Evolutionary conservation across 1,140 invertebrate genomes (phyloP), one percentile per base, ranked within the genome.

Genomic region (Caenorhabditis elegans): DNA sequence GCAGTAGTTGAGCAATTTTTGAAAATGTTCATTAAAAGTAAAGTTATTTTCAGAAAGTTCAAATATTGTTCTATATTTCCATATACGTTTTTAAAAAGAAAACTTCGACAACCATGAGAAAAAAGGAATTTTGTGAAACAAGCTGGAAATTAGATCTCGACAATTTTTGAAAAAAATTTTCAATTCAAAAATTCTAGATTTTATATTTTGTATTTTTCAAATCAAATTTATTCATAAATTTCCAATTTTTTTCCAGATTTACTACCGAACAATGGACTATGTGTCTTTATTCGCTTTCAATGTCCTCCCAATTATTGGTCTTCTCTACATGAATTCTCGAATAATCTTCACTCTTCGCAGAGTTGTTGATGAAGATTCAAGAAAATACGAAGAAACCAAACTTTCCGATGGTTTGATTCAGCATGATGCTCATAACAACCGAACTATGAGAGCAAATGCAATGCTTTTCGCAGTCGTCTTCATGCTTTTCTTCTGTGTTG

Each of bases 401-500:
- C 48, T 78, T 36, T 15, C 49, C 22, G 49, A 82, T 47, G 70
- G 82, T 3, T 26, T 70, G 5, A 70, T 70, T 22, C 60, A 70
- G 17, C 28, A 70, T n/a, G 60, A 70, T 22, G 34, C 60, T 17
- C 60, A 70, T 39, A 70, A 70, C n/a, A 70, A 70, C 60, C 31
- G 60, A 8, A 70, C 60, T 0, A 70, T 81, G 60, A 89, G 89
- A 77, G 88, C 88, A 11, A 90, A 89, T 85, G 88, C 88, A 24
- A 89, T 89, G 88, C 84, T 89, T 19, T 88, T 89, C 81, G 87
- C 88, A 3, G 88, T 89, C 31, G 88, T 89, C 48, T 76, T 88
- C 17, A 80, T 89, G 19, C 75, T 89, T 0, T 86, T 89, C 48
- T 80, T 89, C 49, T 89, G 88, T 80, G 84, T 89, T n/a, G 88